phyloP scores from a whole-genome alignment of 1,140 invertebrate genomes.

The Zaprionus inermis region DNA sequence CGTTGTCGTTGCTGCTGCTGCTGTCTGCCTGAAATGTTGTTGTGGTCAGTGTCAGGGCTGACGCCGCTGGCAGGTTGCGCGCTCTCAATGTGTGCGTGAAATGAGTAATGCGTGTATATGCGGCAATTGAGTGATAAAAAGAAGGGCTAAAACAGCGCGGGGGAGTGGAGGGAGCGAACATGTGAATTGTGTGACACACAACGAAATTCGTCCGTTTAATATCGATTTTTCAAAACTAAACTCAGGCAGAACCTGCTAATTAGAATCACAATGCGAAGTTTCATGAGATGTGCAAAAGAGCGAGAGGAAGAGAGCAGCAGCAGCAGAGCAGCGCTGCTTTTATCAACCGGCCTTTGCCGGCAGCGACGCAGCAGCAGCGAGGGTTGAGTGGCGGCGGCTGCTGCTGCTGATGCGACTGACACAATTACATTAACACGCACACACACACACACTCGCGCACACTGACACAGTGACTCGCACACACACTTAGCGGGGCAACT shows the following conservation, averaged over 20 bases:
- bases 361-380: constrained; percentile 26
- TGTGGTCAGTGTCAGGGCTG: constrained; percentile 79
- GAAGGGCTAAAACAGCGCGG: constrained; percentile 49
- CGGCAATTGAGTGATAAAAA: constrained; percentile 62
- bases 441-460: neutral
- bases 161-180: neutral
- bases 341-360: constrained; percentile 51
- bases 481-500: constrained; percentile 39
- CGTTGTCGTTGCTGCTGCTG: neutral
- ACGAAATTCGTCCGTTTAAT: constrained; percentile 11
- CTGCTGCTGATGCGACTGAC: constrained; percentile 39
- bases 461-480: neutral
- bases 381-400: constrained; percentile 22
- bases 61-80: constrained; percentile 50
- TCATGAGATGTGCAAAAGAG: constrained; percentile 27
- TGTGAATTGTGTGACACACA: constrained; percentile 3
- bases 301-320: constrained; percentile 17
- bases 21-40: constrained; percentile 54
- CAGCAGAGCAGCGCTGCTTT: constrained; percentile 32
- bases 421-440: constrained; percentile 34
- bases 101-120: constrained; percentile 47
- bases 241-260: constrained; percentile 45
- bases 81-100: constrained; percentile 13
- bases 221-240: constrained; percentile 42
- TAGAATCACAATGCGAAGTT: constrained; percentile 50